phyloP scores from a whole-genome alignment of 2,113 vertebrate genomes.

The Gnathonemus echidnorhynchus region DNA sequence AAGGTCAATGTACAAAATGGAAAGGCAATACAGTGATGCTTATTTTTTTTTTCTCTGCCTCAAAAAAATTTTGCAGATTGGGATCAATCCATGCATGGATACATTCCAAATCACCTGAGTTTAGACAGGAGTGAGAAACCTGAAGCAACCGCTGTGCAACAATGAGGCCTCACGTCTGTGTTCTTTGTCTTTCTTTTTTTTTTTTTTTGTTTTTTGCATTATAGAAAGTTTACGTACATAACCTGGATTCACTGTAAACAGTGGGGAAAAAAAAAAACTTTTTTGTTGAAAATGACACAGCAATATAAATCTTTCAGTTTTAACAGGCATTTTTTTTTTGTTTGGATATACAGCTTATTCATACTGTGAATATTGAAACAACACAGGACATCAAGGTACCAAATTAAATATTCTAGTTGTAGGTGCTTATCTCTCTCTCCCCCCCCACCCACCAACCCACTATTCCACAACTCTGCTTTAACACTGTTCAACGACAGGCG shows the following conservation, averaged over 20 bases:
- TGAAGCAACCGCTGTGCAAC: conserved; percentile 73
- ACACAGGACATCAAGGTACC: conserved; percentile 71
- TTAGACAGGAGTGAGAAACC: conserved; percentile 79
- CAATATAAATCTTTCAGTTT: conserved; percentile 69
- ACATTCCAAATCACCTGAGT: conserved; percentile 95
- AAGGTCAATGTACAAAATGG: conserved; percentile 61
- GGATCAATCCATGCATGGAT: conserved; percentile 66
- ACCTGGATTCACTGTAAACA: conserved; percentile 75
- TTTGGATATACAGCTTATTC: conserved; percentile 70
- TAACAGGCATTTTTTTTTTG: conserved; percentile 58
- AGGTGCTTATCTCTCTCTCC: conserved; percentile 56
- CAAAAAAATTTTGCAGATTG: conserved; percentile 54
- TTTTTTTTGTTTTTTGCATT: conserved; percentile 63
- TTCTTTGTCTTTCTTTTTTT: conserved; percentile 33
- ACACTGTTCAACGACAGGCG: conserved; percentile 50
- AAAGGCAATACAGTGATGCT: conserved; percentile 75
- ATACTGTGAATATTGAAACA: conserved; percentile 68
- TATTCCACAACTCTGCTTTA: conserved; percentile 41
- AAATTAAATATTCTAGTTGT: conserved; percentile 61
- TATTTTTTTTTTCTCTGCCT: conserved; percentile 38
- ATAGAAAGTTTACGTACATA: conserved; percentile 68
- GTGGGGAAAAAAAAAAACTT: conserved; percentile 63
- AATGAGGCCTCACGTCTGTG: conserved; percentile 56
- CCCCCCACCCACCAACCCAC: background rate
- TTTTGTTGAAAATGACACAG: conserved; percentile 52